Base-by-base conservation (phyloP, 2,797 vertebrate genomes). In the Bovichtus diacanthus region DNA sequence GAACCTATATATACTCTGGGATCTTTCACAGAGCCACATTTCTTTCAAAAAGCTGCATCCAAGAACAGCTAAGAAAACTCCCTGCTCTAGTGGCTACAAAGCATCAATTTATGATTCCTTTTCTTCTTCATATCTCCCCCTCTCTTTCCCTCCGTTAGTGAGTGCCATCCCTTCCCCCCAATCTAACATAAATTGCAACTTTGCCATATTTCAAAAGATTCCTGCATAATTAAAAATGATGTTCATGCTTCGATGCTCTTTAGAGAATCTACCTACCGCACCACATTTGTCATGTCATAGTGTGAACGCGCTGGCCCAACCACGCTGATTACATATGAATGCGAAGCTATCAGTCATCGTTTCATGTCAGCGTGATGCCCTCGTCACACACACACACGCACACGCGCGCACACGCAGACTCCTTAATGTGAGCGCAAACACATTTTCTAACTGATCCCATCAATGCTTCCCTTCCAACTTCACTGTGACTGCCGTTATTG, bases 271-370 rank as follows among this genome's bases (percentile, higher is more conserved):
- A 39, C 47, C 63, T 16, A 60, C 68, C 39, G 47, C 66, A 1
- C 64, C 58, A 43, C 76, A 73, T 87, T 89, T 60, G 53, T 83
- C 78, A 70, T 63, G 73, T 83, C 78, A 72, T 10, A 31, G 66
- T 68, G 70, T 68, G 64, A 74, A 66, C 6, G 23, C 59, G 6
- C 21, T 5, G 50, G 56, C 76, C 65, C 58, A 36, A 47, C 59
- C 39, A 31, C 29, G 13, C 43, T 75, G 72, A 87, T 84, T 81
- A 88, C 76, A 70, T 80, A 59, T 67, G 50, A 86, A 86, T 78
- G 64, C 34, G 53, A 80, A 58, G 73, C 80, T 76, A 86, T 90
- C 83, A 81, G 49, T 88, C 85, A 88, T 81, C 46, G 69, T 85
- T 86, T 87, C 75, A 76, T 76, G 84, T 76, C 72, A 75, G 81